These are phyloP conservation scores for Struthio camelus DNA, from an alignment of 2,113 vertebrate genomes.

Conservation along the genomic window DNA sequence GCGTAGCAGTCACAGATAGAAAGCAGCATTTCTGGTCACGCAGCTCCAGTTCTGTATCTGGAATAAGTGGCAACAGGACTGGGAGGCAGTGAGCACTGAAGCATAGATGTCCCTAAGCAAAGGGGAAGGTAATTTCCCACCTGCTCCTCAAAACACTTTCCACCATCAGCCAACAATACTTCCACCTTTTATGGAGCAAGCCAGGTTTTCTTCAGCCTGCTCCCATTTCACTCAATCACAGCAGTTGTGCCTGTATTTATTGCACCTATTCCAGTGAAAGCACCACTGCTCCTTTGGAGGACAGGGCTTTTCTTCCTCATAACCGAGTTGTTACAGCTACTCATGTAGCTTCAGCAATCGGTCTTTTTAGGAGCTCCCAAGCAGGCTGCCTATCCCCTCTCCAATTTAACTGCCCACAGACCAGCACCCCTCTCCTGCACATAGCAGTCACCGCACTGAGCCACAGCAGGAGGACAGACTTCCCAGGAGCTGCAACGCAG, in stretches of 20 bases:
- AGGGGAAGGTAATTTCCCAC: not conserved
- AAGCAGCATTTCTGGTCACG: not conserved
- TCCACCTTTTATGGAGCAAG: not conserved
- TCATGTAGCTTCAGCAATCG: not conserved
- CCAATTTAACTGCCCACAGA: not conserved
- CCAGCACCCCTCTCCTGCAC: not conserved
- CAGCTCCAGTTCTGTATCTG: not conserved
- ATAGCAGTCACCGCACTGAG: rapidly evolving
- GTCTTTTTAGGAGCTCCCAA: not conserved
- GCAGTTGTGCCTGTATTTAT: not conserved
- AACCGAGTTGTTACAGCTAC: not conserved
- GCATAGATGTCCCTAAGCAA: not conserved
- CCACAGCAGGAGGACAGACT: not conserved
- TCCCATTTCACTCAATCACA: not conserved
- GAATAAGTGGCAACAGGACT: not conserved
- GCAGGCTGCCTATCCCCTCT: not conserved
- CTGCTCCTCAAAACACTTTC: not conserved
- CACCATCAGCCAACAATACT: not conserved
- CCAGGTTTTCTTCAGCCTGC: not conserved
- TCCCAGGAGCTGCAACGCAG: not conserved
- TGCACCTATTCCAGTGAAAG: not conserved
- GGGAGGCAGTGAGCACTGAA: rapidly evolving
- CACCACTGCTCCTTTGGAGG: not conserved
- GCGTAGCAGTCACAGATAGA: not conserved
- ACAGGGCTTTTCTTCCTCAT: not conserved